Percentiles rank a stretch among this genome's conserved stretches.
These are phyloP conservation scores for Volucella zonaria DNA, from an alignment of 2,888 invertebrate species.

Conservation along the genomic window DNA sequence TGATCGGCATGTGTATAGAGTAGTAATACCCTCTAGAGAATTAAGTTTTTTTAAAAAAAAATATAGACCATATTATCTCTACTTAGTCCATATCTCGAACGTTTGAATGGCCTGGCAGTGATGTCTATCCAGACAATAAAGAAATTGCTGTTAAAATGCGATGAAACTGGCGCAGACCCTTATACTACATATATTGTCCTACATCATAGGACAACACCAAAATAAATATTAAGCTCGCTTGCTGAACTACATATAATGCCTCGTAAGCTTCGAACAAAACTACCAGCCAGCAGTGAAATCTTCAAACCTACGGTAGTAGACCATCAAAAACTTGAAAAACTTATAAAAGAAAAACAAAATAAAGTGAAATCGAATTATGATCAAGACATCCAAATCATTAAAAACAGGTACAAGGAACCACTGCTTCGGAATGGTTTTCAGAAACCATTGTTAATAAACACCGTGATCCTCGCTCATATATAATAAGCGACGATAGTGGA, in stretches of 20 bases:
- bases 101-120: too few relatives aligned
- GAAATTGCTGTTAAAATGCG: constrained; percentile 50
- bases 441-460: accelerated
- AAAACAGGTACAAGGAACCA: too few relatives aligned
- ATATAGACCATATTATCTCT: constrained; percentile 61
- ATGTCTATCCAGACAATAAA: too few relatives aligned
- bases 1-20: too few relatives aligned
- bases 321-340: too few relatives aligned
- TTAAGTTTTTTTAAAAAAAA: constrained; percentile 52
- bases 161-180: constrained; percentile 39
- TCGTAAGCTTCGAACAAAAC: constrained; percentile 53
- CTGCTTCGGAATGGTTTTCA: accelerated
- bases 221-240: constrained; percentile 31
- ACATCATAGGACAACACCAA: constrained; percentile 41
- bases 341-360: neutral
- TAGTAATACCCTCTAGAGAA: too few relatives aligned
- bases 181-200: constrained; percentile 48
- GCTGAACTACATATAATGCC: constrained; percentile 60
- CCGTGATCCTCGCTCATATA: too few relatives aligned
- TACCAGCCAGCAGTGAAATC: neutral
- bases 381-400: too few relatives aligned
- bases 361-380: neutral
- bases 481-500: too few relatives aligned
- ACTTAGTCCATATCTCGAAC: constrained; percentile 64
- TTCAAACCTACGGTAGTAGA: neutral